Evolutionary conservation across 2,113 vertebrate species (phyloP).

Genomic region (Triplophysa dalaica): DNA sequence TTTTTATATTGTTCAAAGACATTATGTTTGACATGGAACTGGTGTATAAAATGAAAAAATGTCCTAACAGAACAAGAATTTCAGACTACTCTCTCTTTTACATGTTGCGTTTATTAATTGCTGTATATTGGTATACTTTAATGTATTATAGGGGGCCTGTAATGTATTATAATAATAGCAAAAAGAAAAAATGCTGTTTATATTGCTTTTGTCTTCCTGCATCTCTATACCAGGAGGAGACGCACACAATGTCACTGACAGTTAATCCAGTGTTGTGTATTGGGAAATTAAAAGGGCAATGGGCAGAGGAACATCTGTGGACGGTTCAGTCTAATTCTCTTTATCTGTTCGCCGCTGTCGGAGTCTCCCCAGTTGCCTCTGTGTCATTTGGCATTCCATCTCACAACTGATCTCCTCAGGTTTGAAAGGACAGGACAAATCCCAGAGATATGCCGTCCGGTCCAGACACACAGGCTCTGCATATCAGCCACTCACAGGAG

Average conservation of each 20-base stretch:
- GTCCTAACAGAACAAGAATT: too few species aligned
- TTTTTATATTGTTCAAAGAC: too few species aligned
- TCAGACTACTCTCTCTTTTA: too few species aligned
- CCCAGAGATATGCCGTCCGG: conserved; percentile 36
- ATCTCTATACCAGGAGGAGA: not conserved
- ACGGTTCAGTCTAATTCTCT: conserved; percentile 43
- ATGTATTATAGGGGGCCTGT: too few species aligned
- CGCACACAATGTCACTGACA: conserved; percentile 10
- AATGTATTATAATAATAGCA: too few species aligned
- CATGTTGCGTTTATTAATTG: too few species aligned
- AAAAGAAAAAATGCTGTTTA: too few species aligned
- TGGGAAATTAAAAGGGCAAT: conserved; percentile 37
- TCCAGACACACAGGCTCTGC: conserved; percentile 27
- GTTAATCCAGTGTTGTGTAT: conserved; percentile 5
- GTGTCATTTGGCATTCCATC: conserved; percentile 40
- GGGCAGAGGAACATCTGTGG: conserved; percentile 27
- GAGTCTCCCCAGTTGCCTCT: conserved; percentile 17
- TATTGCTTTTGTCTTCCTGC: conserved; percentile 10
- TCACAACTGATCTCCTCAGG: conserved; percentile 43
- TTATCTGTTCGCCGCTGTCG: conserved; percentile 38
- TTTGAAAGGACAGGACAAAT: conserved; percentile 51
- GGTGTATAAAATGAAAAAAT: too few species aligned
- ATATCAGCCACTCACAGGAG: conserved; percentile 46
- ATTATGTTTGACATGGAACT: too few species aligned
- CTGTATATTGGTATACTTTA: too few species aligned